Evolutionary conservation across 2,113 vertebrate genomes (phyloP), one percentile per base, ranked within the genome.

Genomic region (Amphiprion percula): DNA sequence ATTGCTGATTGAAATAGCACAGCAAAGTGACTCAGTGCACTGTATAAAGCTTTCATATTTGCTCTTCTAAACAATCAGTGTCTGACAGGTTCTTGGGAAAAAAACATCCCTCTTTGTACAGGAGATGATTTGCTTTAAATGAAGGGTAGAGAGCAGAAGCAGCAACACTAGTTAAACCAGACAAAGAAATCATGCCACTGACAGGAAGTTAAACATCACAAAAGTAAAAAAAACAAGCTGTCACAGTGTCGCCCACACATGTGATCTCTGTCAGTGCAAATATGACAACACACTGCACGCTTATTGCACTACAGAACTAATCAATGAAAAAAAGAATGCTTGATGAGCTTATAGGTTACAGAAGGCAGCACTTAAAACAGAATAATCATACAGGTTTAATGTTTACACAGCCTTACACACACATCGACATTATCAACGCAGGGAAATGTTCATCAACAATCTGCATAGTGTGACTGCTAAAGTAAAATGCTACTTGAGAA

Each of bases 191-290:
- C 1, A 41, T 50, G 54, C 4, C 47, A 5, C 30, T 53, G 55
- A 71, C 63, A 56, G 28, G n/a, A 71, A 47, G 55, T 75, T 33
- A 71, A 61, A 61, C 49, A 37, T 80, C 63, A 73, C 68, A 24
- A 68, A 68, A 33, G 46, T n/a, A 50, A 79, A 74, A 68, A 15
- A 53, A 37, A 37, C 60, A 74, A 37, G 53, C 26, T 59, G 58
- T 69, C 46, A 70, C 63, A 16, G 50, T 41, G 64, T 50, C 24
- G 39, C 58, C 63, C 62, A 74, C 63, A 64, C 64, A 60, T 46
- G 46, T 41, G 52, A 83, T 54, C 58, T 52, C 74, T 73, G 41
- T 67, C 63, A 21, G 56, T 19, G 41, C 17, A 47, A 62, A 68
- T 61, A 24, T 55, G 10, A 26, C 41, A 37, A 50, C 68, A 54